Evolutionary conservation across 1,140 invertebrate species (phyloP), one percentile per base, ranked within the genome.

Genomic region (Plectus sambesii): DNA sequence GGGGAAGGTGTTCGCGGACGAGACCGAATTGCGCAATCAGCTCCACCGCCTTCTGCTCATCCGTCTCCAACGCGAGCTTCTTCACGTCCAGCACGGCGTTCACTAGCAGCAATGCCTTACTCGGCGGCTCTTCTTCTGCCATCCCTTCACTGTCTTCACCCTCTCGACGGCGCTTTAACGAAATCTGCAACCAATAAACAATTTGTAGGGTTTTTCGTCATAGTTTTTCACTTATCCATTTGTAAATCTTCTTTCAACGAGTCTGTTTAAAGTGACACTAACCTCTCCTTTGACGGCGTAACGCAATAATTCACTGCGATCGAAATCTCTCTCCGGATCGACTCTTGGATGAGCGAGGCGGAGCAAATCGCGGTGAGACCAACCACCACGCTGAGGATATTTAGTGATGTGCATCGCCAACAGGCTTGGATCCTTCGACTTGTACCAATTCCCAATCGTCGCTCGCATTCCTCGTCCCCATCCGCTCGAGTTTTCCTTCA

Each of bases 1-100:
- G 75, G 42, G 80, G 78, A n/a, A 82, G 72, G 66, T 81, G 79
- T 60, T 82, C 78, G 20, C 63, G 60, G 27, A 67, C 66, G 20
- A 69, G 49, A 24, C 45, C 59, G 22, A 15, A 22, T 30, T 58
- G 58, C 51, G 75, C 69, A 2, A 77, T 69, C 26, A 80, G 65
- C 17, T 59, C 55, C 2, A 75, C 76, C 0, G 75, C 77, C 17
- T 68, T 61, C 3, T 70, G 56, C 30, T 77, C 73, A 51, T 79
- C 75, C 23, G 75, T 73, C 30, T 76, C 76, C 17, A 76, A 75
- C 55, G 76, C 75, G 12, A 81, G 70, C 25, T 75, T 71, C 49
- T 80, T 75, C 1, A 80, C 68, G 15, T 69, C 72, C 55, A 78
- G 69, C 30, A 81, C 71, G 47, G 76, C 79, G 4, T 74, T 59